These are phyloP conservation scores for Propithecus coquereli DNA, from an alignment of 2,113 vertebrate genomes.

Conservation along the genomic window DNA sequence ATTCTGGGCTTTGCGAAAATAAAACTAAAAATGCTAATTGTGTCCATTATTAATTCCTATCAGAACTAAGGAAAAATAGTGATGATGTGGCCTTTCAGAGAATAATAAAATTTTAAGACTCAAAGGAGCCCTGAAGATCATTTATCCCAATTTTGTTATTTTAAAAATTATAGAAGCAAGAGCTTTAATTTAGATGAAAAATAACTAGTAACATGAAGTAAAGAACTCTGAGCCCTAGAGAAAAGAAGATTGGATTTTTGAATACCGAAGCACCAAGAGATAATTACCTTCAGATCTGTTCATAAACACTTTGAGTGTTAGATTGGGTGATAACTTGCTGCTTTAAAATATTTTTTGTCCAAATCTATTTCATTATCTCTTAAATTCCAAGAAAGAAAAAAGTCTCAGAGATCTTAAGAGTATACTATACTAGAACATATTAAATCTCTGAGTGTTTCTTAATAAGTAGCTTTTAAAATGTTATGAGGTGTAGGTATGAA, in stretches of 20 bases:
- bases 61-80: conserved; percentile 23
- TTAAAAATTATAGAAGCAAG: conserved; percentile 38
- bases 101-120: conserved; percentile 30
- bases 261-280: not conserved
- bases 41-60: not conserved
- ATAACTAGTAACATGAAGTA: conserved; percentile 9
- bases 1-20: conserved; percentile 13
- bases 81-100: not conserved
- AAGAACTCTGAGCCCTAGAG: conserved; percentile 1
- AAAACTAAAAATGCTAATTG: conserved; percentile 23
- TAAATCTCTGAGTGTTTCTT: not conserved
- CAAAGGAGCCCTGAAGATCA: not conserved
- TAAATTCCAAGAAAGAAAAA: conserved; percentile 23
- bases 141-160: conserved; percentile 35
- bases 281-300: not conserved
- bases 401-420: not conserved
- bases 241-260: conserved; percentile 34
- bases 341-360: conserved; percentile 18
- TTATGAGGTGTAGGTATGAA: not conserved
- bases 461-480: conserved; percentile 15
- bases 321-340: not conserved
- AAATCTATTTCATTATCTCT: conserved; percentile 49
- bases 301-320: conserved; percentile 10
- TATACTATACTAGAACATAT: not conserved
- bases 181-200: conserved; percentile 44